These are phyloP conservation scores for Actinemys pallida DNA, from an alignment of 2,113 vertebrate genomes.

Conservation along the genomic window DNA sequence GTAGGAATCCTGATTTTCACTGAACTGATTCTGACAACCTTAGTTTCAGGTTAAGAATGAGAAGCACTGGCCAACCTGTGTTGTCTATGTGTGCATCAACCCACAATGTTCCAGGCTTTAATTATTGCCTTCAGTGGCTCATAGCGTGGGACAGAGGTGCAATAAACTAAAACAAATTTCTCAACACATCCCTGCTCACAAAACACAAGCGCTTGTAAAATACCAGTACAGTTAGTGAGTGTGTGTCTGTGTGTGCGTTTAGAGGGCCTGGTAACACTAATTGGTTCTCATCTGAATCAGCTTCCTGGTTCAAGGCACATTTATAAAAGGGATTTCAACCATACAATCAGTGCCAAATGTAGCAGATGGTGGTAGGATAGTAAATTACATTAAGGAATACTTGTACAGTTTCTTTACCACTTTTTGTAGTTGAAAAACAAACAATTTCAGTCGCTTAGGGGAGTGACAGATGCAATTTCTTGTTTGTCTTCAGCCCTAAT, in stretches of 20 bases:
- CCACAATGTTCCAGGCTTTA: not conserved
- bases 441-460: constrained; percentile 59
- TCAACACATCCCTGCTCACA: not conserved
- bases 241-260: not conserved
- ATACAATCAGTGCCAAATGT: constrained; percentile 57
- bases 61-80: not conserved
- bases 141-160: fast-evolving
- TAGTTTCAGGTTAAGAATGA: fast-evolving
- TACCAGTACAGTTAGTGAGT: not conserved
- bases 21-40: not conserved
- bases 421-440: constrained; percentile 67
- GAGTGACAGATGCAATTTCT: constrained; percentile 62
- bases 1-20: fast-evolving
- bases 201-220: constrained; percentile 1
- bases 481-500: constrained; percentile 49
- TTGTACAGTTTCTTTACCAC: constrained; percentile 66
- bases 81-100: fast-evolving
- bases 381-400: constrained; percentile 75
- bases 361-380: constrained; percentile 71
- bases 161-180: not conserved
- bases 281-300: constrained; percentile 58
- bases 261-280: constrained; percentile 34
- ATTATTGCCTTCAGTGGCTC: not conserved
- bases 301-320: constrained; percentile 67
- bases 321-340: constrained; percentile 54